Evolutionary conservation across 2,797 vertebrate species (phyloP).

Genomic region (Trachurus trachurus): DNA sequence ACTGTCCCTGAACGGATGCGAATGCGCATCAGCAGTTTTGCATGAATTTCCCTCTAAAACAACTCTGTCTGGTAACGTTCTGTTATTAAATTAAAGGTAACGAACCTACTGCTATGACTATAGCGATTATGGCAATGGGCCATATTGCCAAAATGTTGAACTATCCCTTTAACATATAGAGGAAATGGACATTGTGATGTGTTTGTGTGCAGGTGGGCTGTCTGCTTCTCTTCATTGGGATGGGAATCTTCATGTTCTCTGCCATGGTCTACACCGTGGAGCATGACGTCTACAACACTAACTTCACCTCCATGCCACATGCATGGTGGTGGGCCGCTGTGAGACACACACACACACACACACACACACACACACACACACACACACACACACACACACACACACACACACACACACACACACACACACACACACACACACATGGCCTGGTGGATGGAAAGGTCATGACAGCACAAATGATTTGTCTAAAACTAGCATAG

Average conservation of each 20-base stretch:
- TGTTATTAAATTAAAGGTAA: too few relatives aligned
- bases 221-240: constrained; percentile 93
- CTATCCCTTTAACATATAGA: neutral
- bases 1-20: too few relatives aligned
- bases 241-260: constrained; percentile 96
- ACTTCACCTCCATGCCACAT: constrained; percentile 96
- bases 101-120: too few relatives aligned
- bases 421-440: neutral
- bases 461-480: neutral
- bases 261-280: constrained; percentile 95
- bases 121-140: too few relatives aligned
- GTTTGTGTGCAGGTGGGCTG: constrained; percentile 91
- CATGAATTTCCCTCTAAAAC: too few relatives aligned
- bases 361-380: neutral
- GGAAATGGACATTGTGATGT: neutral
- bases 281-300: constrained; percentile 92
- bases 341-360: constrained; percentile 43
- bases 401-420: neutral
- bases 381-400: neutral
- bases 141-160: too few relatives aligned
- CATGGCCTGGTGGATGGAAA: neutral
- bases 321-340: constrained; percentile 98
- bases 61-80: too few relatives aligned
- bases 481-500: too few relatives aligned
- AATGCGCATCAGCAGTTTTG: too few relatives aligned